Evolutionary conservation across 2,113 vertebrate genomes (phyloP).

Genomic region (Oriolus oriolus): DNA sequence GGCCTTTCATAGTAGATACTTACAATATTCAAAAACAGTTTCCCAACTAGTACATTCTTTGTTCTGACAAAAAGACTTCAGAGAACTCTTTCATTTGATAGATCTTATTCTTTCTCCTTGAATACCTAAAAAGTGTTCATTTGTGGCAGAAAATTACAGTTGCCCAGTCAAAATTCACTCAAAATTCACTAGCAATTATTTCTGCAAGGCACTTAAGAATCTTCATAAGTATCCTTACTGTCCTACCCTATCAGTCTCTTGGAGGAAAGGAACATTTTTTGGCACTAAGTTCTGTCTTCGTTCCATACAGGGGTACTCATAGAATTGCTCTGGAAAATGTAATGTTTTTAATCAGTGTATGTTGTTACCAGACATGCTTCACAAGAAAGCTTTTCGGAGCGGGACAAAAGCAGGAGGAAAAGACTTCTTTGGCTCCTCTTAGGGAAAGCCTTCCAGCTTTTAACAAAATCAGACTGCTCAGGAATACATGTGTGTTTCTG

Average conservation of each 20-base stretch:
- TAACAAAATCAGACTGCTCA: background rate
- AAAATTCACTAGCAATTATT: background rate
- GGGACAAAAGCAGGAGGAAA: background rate
- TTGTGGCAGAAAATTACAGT: background rate
- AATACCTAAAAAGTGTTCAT: background rate
- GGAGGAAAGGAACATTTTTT: background rate
- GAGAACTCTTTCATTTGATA: background rate
- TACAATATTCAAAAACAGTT: background rate
- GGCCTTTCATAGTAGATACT: background rate
- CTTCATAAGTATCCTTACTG: background rate
- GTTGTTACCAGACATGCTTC: background rate
- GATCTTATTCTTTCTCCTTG: background rate
- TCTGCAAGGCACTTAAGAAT: background rate
- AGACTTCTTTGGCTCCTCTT: background rate
- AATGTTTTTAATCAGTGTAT: background rate
- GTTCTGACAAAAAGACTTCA: background rate
- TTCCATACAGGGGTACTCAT: background rate
- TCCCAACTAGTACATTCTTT: background rate
- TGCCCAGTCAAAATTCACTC: background rate
- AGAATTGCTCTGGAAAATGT: background rate
- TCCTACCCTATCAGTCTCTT: background rate
- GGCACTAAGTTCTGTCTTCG: background rate
- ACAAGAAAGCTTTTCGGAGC: background rate
- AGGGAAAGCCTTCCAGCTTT: background rate
- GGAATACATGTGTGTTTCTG: background rate